Base-by-base conservation (phyloP, 2,888 invertebrate species). In the Spilosoma lubricipeda region DNA sequence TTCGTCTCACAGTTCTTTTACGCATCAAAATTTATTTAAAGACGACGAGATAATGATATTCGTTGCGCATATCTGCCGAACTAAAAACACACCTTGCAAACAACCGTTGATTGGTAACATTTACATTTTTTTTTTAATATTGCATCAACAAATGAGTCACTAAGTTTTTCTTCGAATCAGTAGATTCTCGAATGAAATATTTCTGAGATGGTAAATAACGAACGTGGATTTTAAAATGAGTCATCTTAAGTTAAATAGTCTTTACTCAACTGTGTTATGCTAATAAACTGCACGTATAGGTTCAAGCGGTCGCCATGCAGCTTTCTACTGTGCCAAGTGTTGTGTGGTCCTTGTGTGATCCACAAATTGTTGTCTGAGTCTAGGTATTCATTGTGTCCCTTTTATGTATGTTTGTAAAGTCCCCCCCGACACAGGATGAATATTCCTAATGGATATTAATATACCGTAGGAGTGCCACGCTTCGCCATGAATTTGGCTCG, bases 141-240 rank as follows among this genome's bases (percentile, higher is more conserved):
- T 30, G 30, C 30, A 30, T 63, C 63, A 63, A 63, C 63, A 63
- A 63, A 30, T 63, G 63, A 63, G 30, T 63, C 63, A 63, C 30
- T 30, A 15, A 63, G 13, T 59, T 59, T 63, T 30, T 30, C 7
- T 30, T 2, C 30, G 63, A 63, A 63, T 30, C 5, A 63, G 63
- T 30, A 4, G 63, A 18, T 63, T 59, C 59, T 59, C n/a, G 27
- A 27, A 30, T 7, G 30, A 15, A 63, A 63, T 30, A 18, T 63
- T 63, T 30, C 30, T 18, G 63, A 63, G 30, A 7, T 8, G 30
- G 18, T 63, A 63, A 63, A 63, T 30, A 18, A 18, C 18, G 63
- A 30, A 30, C 18, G 63, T 30, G 18, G 7, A 63, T 15, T 63
- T 30, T 18, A 63, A 63, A 30, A 63, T 63, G 30, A 30, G 59